These are phyloP conservation scores for Pandion haliaetus DNA, from an alignment of 2,113 vertebrate genomes.

Conservation along the genomic window DNA sequence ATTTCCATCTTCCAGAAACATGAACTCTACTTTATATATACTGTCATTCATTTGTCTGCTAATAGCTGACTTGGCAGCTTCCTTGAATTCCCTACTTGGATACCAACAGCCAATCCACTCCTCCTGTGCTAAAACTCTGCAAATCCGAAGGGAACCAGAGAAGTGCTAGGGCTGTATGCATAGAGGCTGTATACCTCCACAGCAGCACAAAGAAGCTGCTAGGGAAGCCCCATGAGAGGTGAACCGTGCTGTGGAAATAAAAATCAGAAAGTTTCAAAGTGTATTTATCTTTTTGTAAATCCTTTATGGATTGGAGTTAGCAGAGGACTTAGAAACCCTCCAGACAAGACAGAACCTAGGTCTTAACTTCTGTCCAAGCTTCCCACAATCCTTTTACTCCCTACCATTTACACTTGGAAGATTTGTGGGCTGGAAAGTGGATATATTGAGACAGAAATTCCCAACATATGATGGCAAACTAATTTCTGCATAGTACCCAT, in stretches of 20 bases:
- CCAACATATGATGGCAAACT: not conserved
- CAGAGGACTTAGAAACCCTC: not conserved
- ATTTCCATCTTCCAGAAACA: conserved; percentile 89
- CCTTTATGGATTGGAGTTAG: not conserved
- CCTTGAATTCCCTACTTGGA: conserved; percentile 17
- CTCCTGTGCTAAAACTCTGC: not conserved
- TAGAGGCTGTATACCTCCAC: not conserved
- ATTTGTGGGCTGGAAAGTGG: not conserved
- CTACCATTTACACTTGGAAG: not conserved
- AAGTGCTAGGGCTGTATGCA: not conserved
- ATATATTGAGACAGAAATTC: not conserved
- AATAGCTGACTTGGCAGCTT: conserved; percentile 45
- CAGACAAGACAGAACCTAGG: not conserved
- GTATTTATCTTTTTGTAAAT: not conserved
- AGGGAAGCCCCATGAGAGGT: not conserved
- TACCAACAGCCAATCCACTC: not conserved
- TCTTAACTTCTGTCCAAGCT: not conserved
- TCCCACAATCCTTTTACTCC: not conserved
- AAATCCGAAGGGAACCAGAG: not conserved
- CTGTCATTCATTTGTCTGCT: conserved; percentile 46
- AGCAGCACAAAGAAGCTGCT: not conserved
- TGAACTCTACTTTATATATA: conserved; percentile 71
- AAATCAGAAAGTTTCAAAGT: not conserved
- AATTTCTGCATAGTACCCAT: not conserved
- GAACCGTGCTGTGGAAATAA: not conserved